These are phyloP conservation scores for Deilephila elpenor DNA, from an alignment of 2,888 invertebrate genomes.

Conservation along the genomic window DNA sequence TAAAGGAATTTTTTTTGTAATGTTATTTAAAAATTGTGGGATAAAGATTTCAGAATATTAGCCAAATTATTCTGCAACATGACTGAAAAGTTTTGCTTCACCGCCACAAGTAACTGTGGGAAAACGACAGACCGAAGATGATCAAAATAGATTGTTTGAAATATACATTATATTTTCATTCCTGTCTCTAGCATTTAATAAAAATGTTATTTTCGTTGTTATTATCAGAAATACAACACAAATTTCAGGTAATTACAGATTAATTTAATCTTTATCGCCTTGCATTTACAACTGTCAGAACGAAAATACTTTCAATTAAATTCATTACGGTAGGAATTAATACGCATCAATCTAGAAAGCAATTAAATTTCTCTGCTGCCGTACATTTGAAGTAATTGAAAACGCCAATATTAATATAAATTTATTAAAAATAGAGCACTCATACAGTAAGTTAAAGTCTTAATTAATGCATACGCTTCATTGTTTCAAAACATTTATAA, in stretches of 20 bases:
- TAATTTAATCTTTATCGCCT: not conserved
- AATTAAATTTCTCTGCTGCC: not conserved
- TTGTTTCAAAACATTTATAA: conserved; percentile 1
- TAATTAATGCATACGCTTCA: conserved; percentile 9
- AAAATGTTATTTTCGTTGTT: too few relatives aligned
- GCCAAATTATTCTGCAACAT: too few relatives aligned
- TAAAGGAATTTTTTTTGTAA: too few relatives aligned
- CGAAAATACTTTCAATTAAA: not conserved
- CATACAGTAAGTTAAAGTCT: not conserved
- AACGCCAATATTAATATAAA: not conserved
- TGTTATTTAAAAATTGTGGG: too few relatives aligned
- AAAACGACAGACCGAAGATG: too few relatives aligned
- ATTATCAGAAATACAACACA: too few relatives aligned
- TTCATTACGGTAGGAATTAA: not conserved
- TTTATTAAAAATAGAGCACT: not conserved
- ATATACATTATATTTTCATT: too few relatives aligned
- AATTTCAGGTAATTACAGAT: not conserved
- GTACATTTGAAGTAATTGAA: not conserved
- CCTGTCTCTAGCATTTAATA: too few relatives aligned
- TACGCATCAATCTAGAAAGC: not conserved
- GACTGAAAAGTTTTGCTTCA: too few relatives aligned
- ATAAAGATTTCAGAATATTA: too few relatives aligned
- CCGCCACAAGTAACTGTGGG: too few relatives aligned
- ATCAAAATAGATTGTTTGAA: too few relatives aligned
- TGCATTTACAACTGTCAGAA: not conserved